These are phyloP conservation scores for Nannobrachium achirus DNA, from an alignment of 2,113 vertebrate genomes.

Conservation along the genomic window DNA sequence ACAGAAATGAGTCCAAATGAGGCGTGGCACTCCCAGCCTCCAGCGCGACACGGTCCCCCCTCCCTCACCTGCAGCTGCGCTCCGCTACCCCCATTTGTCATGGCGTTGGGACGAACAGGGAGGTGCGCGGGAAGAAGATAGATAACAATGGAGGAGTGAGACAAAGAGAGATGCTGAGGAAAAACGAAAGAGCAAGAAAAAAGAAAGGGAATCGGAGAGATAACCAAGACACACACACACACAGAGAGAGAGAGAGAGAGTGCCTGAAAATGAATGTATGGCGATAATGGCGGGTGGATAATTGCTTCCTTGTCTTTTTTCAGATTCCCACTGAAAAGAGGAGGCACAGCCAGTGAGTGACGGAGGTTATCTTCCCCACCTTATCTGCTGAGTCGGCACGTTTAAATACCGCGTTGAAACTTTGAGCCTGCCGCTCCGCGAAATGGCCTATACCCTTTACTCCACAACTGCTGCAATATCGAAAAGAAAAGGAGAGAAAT, in stretches of 20 bases:
- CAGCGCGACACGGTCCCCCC: not conserved
- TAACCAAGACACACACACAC: no score
- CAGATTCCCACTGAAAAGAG: slow-evolving; percentile 60
- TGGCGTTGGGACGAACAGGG: slow-evolving; percentile 41
- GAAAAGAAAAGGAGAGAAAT: slow-evolving; percentile 30
- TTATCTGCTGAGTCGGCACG: slow-evolving; percentile 77
- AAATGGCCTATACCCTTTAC: slow-evolving; percentile 24
- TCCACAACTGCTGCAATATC: slow-evolving; percentile 55
- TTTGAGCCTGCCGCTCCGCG: slow-evolving; percentile 44
- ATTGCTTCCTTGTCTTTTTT: slow-evolving; percentile 79
- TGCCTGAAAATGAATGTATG: slow-evolving; percentile 63
- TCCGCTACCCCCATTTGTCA: slow-evolving; percentile 59
- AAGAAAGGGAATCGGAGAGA: slow-evolving; percentile 35
- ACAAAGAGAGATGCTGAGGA: slow-evolving; percentile 9
- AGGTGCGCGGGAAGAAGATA: not conserved
- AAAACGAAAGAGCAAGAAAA: not conserved
- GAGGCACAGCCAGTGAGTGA: slow-evolving; percentile 65
- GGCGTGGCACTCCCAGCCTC: slow-evolving; percentile 8
- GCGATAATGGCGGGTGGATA: slow-evolving; percentile 72
- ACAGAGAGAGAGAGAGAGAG: slow-evolving; percentile 41
- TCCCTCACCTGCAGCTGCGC: slow-evolving; percentile 38
- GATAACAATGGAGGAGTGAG: slow-evolving; percentile 4
- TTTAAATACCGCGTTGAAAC: slow-evolving; percentile 77
- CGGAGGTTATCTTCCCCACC: slow-evolving; percentile 68
- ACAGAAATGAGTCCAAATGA: slow-evolving; percentile 40